phyloP scores from a whole-genome alignment of 2,113 vertebrate genomes.

The Salvelinus alpinus region DNA sequence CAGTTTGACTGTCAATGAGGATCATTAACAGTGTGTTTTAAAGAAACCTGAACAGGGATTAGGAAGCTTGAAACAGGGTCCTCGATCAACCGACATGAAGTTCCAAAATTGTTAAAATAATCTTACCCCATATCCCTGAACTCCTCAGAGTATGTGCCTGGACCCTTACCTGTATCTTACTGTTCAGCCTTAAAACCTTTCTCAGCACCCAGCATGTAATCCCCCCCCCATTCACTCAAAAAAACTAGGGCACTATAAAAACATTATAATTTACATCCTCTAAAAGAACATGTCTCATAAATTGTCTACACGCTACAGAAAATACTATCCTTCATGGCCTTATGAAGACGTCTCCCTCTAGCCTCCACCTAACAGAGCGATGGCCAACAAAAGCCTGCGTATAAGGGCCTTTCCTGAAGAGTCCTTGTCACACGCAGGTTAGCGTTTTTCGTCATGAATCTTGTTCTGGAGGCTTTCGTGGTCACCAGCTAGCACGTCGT shows the following conservation, averaged over 20 bases:
- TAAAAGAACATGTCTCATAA: too few species aligned
- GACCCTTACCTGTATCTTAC: background rate
- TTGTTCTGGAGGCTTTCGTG: too few species aligned
- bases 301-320: too few species aligned
- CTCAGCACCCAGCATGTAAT: background rate
- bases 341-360: background rate
- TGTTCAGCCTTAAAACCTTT: background rate
- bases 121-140: too few species aligned
- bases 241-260: background rate
- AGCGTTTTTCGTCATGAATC: too few species aligned
- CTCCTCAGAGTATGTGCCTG: background rate
- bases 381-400: slow-evolving; percentile 69
- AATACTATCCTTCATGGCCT: background rate
- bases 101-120: too few species aligned
- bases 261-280: background rate
- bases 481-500: too few species aligned
- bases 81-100: too few species aligned
- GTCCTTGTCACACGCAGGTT: slow-evolving; percentile 62
- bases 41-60: slow-evolving; percentile 41
- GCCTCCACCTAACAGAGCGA: slow-evolving; percentile 18
- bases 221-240: too few species aligned
- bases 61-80: too few species aligned
- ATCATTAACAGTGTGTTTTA: slow-evolving; percentile 75
- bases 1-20: slow-evolving; percentile 79
- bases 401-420: slow-evolving; percentile 75